Evolutionary conservation across 2,888 invertebrate species (phyloP).

Genomic region (Mycalesis mineus): DNA sequence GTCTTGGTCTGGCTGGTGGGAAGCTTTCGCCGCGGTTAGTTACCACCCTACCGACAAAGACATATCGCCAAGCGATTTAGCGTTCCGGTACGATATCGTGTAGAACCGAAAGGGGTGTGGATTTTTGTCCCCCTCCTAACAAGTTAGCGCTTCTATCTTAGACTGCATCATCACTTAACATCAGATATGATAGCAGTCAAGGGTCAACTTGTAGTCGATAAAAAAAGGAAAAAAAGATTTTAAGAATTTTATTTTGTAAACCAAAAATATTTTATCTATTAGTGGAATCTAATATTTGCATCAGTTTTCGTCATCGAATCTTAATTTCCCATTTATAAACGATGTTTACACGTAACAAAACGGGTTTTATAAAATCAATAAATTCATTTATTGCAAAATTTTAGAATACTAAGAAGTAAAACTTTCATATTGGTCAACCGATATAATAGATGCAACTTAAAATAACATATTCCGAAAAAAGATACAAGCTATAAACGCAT

Average conservation of each 20-base stretch:
- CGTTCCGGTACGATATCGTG: too few relatives aligned
- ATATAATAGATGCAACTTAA: background rate
- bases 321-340: constrained; percentile 1
- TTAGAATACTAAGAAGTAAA: background rate
- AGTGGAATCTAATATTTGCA: background rate
- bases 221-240: too few relatives aligned
- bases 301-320: background rate
- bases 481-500: constrained; percentile 15
- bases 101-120: too few relatives aligned
- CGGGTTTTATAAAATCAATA: background rate
- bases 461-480: background rate
- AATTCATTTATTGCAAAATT: background rate
- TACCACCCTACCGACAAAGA: too few relatives aligned
- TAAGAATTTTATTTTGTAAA: background rate
- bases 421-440: background rate
- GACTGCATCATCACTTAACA: too few relatives aligned
- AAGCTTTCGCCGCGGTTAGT: too few relatives aligned
- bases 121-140: too few relatives aligned
- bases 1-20: too few relatives aligned
- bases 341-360: background rate
- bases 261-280: background rate
- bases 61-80: too few relatives aligned
- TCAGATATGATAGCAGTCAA: too few relatives aligned
- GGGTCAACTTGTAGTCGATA: too few relatives aligned
- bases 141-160: too few relatives aligned